Base-by-base conservation (phyloP, 1,140 invertebrate genomes). In the Drosophila nigrodunni region DNA sequence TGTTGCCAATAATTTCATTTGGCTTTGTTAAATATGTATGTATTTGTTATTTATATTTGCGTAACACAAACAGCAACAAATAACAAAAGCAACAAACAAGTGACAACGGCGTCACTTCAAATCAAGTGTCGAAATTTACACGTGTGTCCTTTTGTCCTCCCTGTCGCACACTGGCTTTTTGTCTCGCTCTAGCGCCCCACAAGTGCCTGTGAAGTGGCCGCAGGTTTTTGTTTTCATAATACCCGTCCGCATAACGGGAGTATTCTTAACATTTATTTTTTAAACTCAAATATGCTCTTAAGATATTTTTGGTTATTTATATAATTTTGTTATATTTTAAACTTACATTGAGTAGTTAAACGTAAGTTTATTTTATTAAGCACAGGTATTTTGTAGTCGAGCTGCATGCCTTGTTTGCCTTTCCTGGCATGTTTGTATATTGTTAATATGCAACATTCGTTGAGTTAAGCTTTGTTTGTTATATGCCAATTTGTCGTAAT, bases 41-140 rank as follows among this genome's bases (percentile, higher is more conserved):
- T 30, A 83, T 87, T 88, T 80, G 37, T 72, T 80, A 60, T 83
- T 79, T 47, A 69, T 86, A 74, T 87, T 86, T 86, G 82, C 43
- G 58, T 64, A 81, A 78, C 41, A 71, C 61, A 70, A 79, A 61
- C 41, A 76, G 57, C 58, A 77, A 7, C 21, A 60, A 77, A 7
- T 13, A 60, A 37, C 54, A 78, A 66, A 47, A 41, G 41, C 35
- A 52, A 41, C 15, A 62, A 30, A 50, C 30, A 61, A 11, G 13
- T 61, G 55, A 59, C 54, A 59, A 10, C 37, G 21, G 21, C 52
- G 55, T 65, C 55, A 74, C 74, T 78, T 30, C 47, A 71, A 41
- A 67, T 86, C 82, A 81, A 86, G 82, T 78, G 65, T 70, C 66
- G 55, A 65, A 52, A 78, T 77, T 79, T 77, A 77, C 80, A 80